Percentiles rank a stretch among this genome's conserved stretches.
phyloP scores from a whole-genome alignment of 2,888 invertebrate species.

The Drosophila testacea region DNA sequence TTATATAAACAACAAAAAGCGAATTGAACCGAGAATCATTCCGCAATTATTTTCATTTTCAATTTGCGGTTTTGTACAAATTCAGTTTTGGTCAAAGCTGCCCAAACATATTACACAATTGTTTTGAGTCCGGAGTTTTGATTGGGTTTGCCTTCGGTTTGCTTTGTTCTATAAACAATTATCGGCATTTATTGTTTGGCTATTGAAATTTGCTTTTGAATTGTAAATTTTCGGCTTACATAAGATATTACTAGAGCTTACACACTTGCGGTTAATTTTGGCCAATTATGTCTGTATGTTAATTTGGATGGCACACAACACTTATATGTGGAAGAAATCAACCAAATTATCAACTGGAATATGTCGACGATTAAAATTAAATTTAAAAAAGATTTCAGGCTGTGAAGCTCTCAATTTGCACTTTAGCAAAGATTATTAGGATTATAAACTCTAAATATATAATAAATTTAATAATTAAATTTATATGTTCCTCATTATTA shows the following conservation, averaged over 20 bases:
- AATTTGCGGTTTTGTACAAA: conserved; percentile 63
- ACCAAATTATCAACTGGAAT: no score
- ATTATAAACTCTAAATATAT: no score
- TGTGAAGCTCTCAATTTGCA: no score
- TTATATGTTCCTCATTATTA: no score
- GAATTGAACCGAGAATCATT: conserved; percentile 23
- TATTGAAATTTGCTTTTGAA: conserved; percentile 34
- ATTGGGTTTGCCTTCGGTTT: conserved; percentile 18
- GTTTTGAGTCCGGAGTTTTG: conserved; percentile 21
- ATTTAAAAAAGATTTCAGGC: no score
- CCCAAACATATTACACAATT: conserved; percentile 42
- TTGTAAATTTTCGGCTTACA: conserved; percentile 33
- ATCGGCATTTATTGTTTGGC: conserved; percentile 40
- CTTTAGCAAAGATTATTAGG: no score
- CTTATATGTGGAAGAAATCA: no score
- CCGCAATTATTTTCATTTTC: conserved; percentile 52
- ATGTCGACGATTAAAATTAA: no score
- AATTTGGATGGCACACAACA: conserved; percentile 5
- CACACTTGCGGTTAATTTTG: conserved; percentile 46
- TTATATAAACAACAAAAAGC: conserved; percentile 9
- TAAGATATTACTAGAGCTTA: conserved; percentile 38
- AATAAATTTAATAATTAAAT: no score
- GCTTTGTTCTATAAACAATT: conserved; percentile 60
- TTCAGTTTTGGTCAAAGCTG: conserved; percentile 42
- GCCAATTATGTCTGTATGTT: conserved; percentile 35